A percentile compares a stretch with the other conserved stretches of the same genome.
These are phyloP conservation scores for Dynastes grantii DNA, from an alignment of 2,888 invertebrate species.

Conservation along the genomic window DNA sequence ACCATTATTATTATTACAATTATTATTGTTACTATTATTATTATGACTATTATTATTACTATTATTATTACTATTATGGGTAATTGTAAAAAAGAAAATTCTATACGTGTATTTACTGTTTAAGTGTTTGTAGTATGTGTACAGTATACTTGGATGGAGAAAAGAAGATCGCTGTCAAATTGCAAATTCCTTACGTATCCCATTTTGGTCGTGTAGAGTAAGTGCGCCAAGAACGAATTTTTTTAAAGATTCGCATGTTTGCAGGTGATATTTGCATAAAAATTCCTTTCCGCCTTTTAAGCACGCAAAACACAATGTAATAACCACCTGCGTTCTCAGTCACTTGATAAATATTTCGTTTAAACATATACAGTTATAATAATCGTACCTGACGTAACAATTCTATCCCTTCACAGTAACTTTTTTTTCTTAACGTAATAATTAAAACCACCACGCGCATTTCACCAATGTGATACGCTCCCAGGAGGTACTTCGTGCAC, in stretches of 20 bases:
- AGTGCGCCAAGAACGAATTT: background rate
- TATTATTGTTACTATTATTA: too few species aligned
- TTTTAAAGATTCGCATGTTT: background rate
- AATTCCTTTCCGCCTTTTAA: slow-evolving; percentile 12
- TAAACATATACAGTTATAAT: slow-evolving; percentile 1
- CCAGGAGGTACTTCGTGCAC: background rate
- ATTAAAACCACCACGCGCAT: slow-evolving; percentile 10
- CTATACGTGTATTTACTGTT: background rate
- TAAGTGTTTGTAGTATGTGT: background rate
- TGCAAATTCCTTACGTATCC: background rate
- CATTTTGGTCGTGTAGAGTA: background rate
- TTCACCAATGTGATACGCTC: background rate
- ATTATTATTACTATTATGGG: background rate
- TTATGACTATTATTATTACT: too few species aligned
- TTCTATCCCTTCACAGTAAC: background rate
- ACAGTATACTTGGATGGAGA: background rate
- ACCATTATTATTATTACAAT: too few species aligned
- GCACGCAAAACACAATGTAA: slow-evolving; percentile 5
- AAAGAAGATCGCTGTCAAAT: background rate
- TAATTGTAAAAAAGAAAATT: background rate
- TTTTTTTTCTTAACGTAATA: background rate
- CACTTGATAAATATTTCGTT: slow-evolving; percentile 17
- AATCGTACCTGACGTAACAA: slow-evolving; percentile 1
- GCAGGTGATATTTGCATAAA: background rate
- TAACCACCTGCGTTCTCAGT: slow-evolving; percentile 21